Evolutionary conservation across 2,888 invertebrate species (phyloP).

Genomic region (Trisateles emortualis): DNA sequence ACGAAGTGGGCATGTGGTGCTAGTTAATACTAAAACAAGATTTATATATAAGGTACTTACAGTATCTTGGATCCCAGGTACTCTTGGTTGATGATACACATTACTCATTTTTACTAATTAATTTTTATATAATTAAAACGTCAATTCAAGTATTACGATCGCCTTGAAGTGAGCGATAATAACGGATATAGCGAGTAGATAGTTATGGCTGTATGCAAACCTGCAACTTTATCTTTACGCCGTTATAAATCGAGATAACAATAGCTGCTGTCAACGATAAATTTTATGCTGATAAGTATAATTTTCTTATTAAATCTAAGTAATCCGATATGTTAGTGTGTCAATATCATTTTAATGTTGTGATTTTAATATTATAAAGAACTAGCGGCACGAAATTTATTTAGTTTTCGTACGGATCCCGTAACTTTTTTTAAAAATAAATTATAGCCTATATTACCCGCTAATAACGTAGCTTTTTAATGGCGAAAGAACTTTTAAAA

Average conservation of each 20-base stretch:
- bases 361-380: background rate
- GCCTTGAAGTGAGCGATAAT: conserved; percentile 67
- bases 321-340: conserved; percentile 14
- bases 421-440: no score
- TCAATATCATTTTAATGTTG: background rate
- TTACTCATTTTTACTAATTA: conserved; percentile 32
- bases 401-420: no score
- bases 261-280: conserved; percentile 38
- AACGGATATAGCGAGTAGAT: conserved; percentile 37
- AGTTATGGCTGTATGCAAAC: conserved; percentile 29
- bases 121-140: conserved; percentile 33
- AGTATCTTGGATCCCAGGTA: conserved; percentile 58
- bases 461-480: no score
- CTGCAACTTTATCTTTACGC: conserved; percentile 38
- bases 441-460: no score
- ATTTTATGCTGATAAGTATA: conserved; percentile 36
- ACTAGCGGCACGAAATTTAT: background rate
- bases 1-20: no score
- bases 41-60: conserved; percentile 61
- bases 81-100: conserved; percentile 47
- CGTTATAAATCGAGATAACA: conserved; percentile 49
- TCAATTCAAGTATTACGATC: conserved; percentile 45
- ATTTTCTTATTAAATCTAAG: conserved; percentile 21
- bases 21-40: no score
- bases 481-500: no score